Evolutionary conservation across 2,888 invertebrate genomes (phyloP).

Genomic region (Punctoribates punctum): DNA sequence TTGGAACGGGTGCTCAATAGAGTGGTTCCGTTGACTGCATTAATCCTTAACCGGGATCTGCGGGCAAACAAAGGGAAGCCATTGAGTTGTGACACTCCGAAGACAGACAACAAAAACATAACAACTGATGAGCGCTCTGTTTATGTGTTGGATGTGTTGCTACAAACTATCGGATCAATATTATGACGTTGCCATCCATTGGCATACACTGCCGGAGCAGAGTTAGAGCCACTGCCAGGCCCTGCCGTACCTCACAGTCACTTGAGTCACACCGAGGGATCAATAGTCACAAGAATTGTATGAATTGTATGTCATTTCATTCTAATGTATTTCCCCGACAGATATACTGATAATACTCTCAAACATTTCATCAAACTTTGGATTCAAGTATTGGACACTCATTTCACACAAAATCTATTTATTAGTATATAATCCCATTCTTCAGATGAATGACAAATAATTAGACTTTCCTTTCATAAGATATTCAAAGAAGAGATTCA

Average conservation of each 20-base stretch:
- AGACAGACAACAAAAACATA: conserved; percentile 7
- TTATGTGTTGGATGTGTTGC: conserved; percentile 24
- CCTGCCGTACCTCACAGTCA: background rate
- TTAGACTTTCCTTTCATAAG: too few relatives aligned
- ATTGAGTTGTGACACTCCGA: background rate
- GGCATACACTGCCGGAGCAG: background rate
- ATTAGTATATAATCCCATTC: too few relatives aligned
- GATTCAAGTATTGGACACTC: too few relatives aligned
- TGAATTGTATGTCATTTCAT: conserved; percentile 14
- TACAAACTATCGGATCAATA: conserved; percentile 33
- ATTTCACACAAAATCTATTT: too few relatives aligned
- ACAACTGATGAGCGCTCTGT: conserved; percentile 7
- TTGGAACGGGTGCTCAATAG: background rate
- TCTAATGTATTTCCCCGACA: background rate
- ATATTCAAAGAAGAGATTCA: too few relatives aligned
- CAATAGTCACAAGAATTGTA: conserved; percentile 3
- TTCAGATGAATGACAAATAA: too few relatives aligned
- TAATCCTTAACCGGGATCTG: conserved; percentile 31
- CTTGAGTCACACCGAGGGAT: background rate
- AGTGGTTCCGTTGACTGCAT: background rate
- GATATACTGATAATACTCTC: background rate
- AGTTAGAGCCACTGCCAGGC: background rate
- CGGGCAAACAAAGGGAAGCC: background rate
- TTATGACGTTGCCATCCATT: conserved; percentile 7
- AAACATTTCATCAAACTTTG: too few relatives aligned